A percentile compares a stretch with the other conserved stretches of the same genome.
Conservation (phyloP, 2,113 vertebrate genomes). For the Corydoras maculifer region DNA sequence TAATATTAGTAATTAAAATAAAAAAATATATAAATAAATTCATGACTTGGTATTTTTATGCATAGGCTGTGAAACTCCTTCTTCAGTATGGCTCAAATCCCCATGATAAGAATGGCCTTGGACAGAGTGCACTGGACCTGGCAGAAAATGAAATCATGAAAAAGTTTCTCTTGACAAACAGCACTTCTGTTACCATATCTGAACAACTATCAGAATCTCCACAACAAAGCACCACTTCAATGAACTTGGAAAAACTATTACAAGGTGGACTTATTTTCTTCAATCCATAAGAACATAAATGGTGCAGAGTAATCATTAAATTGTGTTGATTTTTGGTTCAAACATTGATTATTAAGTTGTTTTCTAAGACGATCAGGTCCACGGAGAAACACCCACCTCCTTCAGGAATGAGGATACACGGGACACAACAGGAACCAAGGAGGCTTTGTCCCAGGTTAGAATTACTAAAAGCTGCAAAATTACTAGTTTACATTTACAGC, state of each 20-base stretch:
- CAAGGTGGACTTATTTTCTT: constrained; percentile 27
- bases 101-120: constrained; percentile 51
- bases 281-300: not conserved
- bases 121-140: constrained; percentile 62
- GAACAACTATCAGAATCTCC: constrained; percentile 2
- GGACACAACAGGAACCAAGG: not conserved
- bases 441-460: not conserved
- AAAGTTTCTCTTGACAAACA: constrained; percentile 59
- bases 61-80: constrained; percentile 68
- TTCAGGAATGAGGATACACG: not conserved
- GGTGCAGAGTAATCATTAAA: not conserved
- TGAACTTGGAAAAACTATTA: constrained; percentile 6
- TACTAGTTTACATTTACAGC: not conserved
- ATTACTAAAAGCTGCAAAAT: not conserved
- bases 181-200: not conserved
- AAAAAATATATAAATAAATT: too few species aligned
- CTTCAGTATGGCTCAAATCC: constrained; percentile 71
- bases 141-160: constrained; percentile 58
- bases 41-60: constrained; percentile 30
- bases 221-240: constrained; percentile 12
- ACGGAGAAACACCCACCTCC: not conserved
- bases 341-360: not conserved
- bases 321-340: not conserved
- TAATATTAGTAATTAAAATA: too few species aligned
- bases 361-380: constrained; percentile 6